Base-by-base conservation (phyloP, 30 jellyfish, hydroid and myxozoan genomes). In the Calvadosia cruxmelitensis region DNA sequence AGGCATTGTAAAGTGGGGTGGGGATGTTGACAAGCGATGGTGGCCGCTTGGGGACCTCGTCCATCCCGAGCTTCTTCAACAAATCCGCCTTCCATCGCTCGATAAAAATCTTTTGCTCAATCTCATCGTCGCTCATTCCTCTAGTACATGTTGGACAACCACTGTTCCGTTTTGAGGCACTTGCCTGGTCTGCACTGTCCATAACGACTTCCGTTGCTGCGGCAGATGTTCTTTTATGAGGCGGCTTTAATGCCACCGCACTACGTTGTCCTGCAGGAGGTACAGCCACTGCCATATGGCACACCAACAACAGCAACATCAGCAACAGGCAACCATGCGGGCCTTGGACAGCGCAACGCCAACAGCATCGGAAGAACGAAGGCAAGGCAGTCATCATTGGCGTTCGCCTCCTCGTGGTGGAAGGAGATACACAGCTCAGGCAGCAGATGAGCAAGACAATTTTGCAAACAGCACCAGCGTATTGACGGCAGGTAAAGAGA, bases 51-150 rank as follows among this genome's bases (percentile, higher is more conserved):
- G 93, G 93, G 64, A 79, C 78, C 24, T 72, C 76, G 25, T 72
- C 72, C 93, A 80, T 71, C 29, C 83, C 83, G 52, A 80, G 83
- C 61, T 80, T 80, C 20, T 80, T 51, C 10, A 80, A 80, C 15
- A 80, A 68, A 50, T 80, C 93, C 29, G 93, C 85, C 53, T 80
- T 80, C 50, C 64, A 57, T 31, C 68, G 65, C 67, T 80, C 93
- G 74, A 80, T 35, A 32, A 63, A 80, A 30, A 80, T 7, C 35
- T 72, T 48, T 49, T 80, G 66, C 53, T 80, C 93, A 50, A 35
- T 72, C 48, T 65, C 71, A 75, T 64, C 53, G 27, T 80, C 78
- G 57, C 53, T 50, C 34, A 80, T 35, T 2, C 72, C 80, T 20
- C 33, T 26, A n/a, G n/a, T n/a, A 74, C 93, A 80, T 23, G 81